Evolutionary conservation across 2,797 vertebrate genomes (phyloP).

Genomic region (Sebastes vulpes): DNA sequence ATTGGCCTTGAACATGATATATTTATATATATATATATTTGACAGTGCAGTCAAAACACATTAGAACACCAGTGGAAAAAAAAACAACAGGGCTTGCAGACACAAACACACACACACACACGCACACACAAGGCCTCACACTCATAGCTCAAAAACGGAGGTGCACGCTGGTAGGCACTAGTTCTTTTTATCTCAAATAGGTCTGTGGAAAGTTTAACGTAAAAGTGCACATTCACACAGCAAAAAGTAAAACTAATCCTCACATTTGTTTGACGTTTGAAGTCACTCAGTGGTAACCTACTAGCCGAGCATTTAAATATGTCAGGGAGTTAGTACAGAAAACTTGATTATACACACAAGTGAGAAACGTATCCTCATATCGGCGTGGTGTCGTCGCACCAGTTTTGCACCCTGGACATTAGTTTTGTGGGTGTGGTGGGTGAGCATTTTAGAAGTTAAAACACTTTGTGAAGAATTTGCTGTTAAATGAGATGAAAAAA

Average conservation of each 20-base stretch:
- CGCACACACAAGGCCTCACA: constrained; percentile 54
- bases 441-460: constrained; percentile 93
- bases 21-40: constrained; percentile 61
- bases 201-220: constrained; percentile 51
- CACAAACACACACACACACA: not conserved
- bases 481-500: constrained; percentile 92
- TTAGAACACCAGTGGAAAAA: constrained; percentile 69
- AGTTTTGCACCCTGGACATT: constrained; percentile 89
- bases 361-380: constrained; percentile 87
- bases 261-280: constrained; percentile 70
- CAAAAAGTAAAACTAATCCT: constrained; percentile 64
- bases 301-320: constrained; percentile 88
- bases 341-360: constrained; percentile 90
- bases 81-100: constrained; percentile 53
- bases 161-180: constrained; percentile 85
- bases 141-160: constrained; percentile 90
- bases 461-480: constrained; percentile 99
- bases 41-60: constrained; percentile 81
- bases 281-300: constrained; percentile 80
- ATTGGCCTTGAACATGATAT: constrained; percentile 91
- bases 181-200: constrained; percentile 61
- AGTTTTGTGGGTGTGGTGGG: constrained; percentile 92
- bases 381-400: constrained; percentile 92
- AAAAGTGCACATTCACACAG: constrained; percentile 67
- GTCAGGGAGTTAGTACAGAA: constrained; percentile 95